Conservation (phyloP, 1,140 invertebrate species). For the Papilio polyxenes region DNA sequence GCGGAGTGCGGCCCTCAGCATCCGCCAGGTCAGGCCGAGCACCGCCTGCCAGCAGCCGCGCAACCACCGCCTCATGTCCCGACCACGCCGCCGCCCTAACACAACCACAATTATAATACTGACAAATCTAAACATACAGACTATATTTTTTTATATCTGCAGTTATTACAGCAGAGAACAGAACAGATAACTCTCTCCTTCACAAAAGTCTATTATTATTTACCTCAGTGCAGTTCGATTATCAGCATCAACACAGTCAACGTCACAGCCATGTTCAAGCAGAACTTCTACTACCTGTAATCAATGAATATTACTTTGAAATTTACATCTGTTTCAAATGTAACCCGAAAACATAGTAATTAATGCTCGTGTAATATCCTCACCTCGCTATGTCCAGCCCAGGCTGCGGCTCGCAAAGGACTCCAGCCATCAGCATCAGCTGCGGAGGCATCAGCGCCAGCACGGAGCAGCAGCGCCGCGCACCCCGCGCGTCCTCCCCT, state of each 20-base stretch:
- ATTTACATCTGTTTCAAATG: neutral
- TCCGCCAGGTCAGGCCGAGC: slow-evolving; percentile 92
- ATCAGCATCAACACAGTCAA: slow-evolving; percentile 90
- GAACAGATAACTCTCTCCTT: neutral
- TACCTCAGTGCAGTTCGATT: slow-evolving; percentile 83
- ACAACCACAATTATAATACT: neutral
- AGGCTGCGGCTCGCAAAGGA: slow-evolving; percentile 92
- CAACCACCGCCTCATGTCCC: slow-evolving; percentile 88
- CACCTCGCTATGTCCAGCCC: slow-evolving; percentile 95
- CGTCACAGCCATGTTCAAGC: slow-evolving; percentile 88
- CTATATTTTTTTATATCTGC: too few relatives aligned
- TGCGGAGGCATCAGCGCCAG: slow-evolving; percentile 89
- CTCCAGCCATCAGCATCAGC: slow-evolving; percentile 95
- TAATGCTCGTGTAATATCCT: slow-evolving; percentile 30
- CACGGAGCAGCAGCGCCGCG: slow-evolving; percentile 83
- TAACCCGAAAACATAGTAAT: too few relatives aligned
- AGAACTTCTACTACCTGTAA: slow-evolving; percentile 90
- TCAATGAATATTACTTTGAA: slow-evolving; percentile 36
- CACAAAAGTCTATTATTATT: neutral
- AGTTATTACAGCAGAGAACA: too few relatives aligned
- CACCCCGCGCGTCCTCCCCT: slow-evolving; percentile 89
- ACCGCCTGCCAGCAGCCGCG: slow-evolving; percentile 84
- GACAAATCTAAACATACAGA: neutral
- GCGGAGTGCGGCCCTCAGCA: slow-evolving; percentile 92
- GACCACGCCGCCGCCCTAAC: slow-evolving; percentile 92